Base-by-base conservation (phyloP, 2,113 vertebrate genomes). In the Anguilla rostrata region DNA sequence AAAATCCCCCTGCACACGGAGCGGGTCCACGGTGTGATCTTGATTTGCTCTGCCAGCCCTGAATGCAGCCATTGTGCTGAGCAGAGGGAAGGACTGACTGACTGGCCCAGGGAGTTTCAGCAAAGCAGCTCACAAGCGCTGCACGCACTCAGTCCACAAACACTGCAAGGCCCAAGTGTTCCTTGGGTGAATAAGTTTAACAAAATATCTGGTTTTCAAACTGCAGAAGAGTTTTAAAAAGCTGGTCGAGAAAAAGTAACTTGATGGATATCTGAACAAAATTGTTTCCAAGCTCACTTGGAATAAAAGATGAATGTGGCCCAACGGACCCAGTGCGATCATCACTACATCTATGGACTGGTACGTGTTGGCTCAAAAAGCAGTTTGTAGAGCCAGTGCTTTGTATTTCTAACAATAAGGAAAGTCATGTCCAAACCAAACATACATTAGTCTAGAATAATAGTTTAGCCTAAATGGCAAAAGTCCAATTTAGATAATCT, bases 1-100 rank as follows among this genome's bases (percentile, higher is more conserved):
- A n/a, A 12, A 34, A 12, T 8, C 11, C 26, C 20, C 71, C 26
- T 34, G 71, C 29, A 34, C 71, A 75, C 6, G 6, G n/a, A 9
- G 78, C 78, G 20, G 39, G 78, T 80, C 78, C 39, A 41, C 29
- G 78, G 29, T 80, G 78, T 80, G 78, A 41, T 80, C 78, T 80
- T 80, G 16, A 41, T 80, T 80, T 80, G 78, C 78, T 6, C 78
- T 41, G 78, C 40, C 39, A 80, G 78, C 39, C 34, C 78, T 40
- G 78, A 80, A 80, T 80, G 39, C 39, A 22, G 34, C 78, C 78
- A 80, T 80, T 80, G 78, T 80, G 78, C 41, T 1, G 39, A 81
- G 40, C 79, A 12, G 71, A 75, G 71, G 71, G 71, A 34, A 75
- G 29, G 71, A 71, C 63, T 71, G 9, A 34, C 71, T 26, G 71